phyloP scores from a whole-genome alignment of 2,797 vertebrate species.

The Salarias fasciatus region DNA sequence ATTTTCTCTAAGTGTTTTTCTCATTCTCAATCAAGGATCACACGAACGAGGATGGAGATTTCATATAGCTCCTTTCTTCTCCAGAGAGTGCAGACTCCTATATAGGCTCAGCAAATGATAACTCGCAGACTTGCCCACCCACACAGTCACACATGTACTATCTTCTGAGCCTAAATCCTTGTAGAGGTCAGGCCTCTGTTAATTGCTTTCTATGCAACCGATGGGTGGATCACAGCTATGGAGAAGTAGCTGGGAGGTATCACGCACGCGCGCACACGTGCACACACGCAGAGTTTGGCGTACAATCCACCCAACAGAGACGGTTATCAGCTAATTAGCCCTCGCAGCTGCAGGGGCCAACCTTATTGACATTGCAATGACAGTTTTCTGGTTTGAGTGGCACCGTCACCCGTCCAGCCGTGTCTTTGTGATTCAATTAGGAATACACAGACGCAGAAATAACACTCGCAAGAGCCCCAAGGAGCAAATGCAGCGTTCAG shows the following conservation, averaged over 20 bases:
- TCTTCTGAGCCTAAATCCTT: slow-evolving; percentile 52
- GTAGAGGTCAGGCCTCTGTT: slow-evolving; percentile 74
- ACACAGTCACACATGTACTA: slow-evolving; percentile 43
- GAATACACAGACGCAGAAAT: slow-evolving; percentile 26
- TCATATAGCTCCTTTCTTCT: slow-evolving; percentile 31
- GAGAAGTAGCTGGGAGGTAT: slow-evolving; percentile 40
- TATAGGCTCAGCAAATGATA: slow-evolving; percentile 58
- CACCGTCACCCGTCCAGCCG: slow-evolving; percentile 40
- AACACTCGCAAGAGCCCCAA: slow-evolving; percentile 18
- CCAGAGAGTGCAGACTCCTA: slow-evolving; percentile 3
- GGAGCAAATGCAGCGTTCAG: slow-evolving; percentile 7
- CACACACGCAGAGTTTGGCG: slow-evolving; percentile 33
- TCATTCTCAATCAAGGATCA: slow-evolving; percentile 31
- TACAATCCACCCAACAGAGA: slow-evolving; percentile 37
- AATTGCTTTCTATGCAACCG: slow-evolving; percentile 73
- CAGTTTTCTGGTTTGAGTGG: slow-evolving; percentile 59
- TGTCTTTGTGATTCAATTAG: slow-evolving; percentile 58
- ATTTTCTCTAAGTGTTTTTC: slow-evolving; percentile 10
- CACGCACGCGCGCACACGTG: slow-evolving; percentile 14
- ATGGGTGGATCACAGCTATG: slow-evolving; percentile 67
- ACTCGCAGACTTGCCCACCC: slow-evolving; percentile 45
- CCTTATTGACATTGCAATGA: slow-evolving; percentile 61
- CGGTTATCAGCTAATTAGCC: slow-evolving; percentile 72
- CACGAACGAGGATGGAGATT: slow-evolving; percentile 11
- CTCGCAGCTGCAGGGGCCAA: slow-evolving; percentile 59